Evolutionary conservation across 2,888 invertebrate genomes (phyloP), one percentile per base, ranked within the genome.

Genomic region (Ichneumon xanthorius): DNA sequence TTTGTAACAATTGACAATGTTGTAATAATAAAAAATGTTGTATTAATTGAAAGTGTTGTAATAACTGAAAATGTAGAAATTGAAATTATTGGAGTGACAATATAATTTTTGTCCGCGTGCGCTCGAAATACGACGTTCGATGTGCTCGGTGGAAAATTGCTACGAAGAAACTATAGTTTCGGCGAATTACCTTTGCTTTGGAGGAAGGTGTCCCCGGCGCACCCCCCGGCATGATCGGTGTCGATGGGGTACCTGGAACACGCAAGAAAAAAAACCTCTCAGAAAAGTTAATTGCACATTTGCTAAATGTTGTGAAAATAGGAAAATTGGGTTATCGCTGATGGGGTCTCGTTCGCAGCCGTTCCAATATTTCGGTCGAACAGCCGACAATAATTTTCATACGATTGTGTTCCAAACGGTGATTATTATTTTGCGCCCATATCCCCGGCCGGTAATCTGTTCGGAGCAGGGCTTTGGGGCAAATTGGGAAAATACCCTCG

Each of bases 161-260:
- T 40, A 2, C 40, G 11, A n/a, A 53, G 4, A 26, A 26, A 2
- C 14, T 0, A 14, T 58, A 11, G 4, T 58, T 58, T 58, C 11
- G 14, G 26, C 4, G 14, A 22, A 26, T 72, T 75, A 97, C 97
- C 96, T 97, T 97, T 91, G 96, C 96, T 95, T 97, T 97, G 88
- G 97, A 96, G 89, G 97, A 97, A 87, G 97, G 97, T 79, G 97
- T 97, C 89, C 97, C 97, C 89, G 97, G 97, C 89, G 96, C 96
- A 90, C 96, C 97, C 91, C 96, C 97, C 88, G 96, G 97, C 97
- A 97, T 96, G 92, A 95, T 95, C 87, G 95, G 95, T 89, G 95
- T 95, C 85, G 95, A 94, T 88, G 95, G 95, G 84, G 94, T 93
- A 88, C 95, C 95, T 95, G 92, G 5, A 94, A 92, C 90, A 92